phyloP scores from a whole-genome alignment of 2,113 vertebrate species.

The Aphyosemion australe region DNA sequence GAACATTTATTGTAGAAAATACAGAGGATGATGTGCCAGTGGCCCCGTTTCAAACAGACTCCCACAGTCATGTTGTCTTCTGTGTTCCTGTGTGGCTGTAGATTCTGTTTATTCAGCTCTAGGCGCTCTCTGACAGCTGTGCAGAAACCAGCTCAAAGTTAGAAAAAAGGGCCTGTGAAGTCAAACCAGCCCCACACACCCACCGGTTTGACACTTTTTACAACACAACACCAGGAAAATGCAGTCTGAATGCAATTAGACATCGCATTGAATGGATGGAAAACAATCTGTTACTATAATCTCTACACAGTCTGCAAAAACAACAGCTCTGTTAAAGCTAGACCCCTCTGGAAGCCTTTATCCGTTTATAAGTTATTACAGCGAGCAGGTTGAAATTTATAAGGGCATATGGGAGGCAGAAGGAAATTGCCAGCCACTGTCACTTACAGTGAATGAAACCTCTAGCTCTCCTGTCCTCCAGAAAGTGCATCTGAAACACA shows the following conservation, averaged over 20 bases:
- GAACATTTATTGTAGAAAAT: constrained; percentile 9
- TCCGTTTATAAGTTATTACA: constrained; percentile 60
- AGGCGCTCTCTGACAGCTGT: constrained; percentile 61
- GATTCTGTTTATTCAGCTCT: constrained; percentile 61
- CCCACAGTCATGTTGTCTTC: constrained; percentile 53
- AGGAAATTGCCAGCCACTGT: constrained; percentile 55
- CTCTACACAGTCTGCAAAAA: constrained; percentile 32
- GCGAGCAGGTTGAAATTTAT: constrained; percentile 52
- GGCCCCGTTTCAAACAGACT: constrained; percentile 47
- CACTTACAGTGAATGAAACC: constrained; percentile 66
- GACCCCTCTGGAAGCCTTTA: constrained; percentile 19
- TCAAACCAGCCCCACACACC: constrained; percentile 19
- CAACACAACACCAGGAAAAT: constrained; percentile 13
- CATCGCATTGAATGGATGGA: constrained; percentile 30
- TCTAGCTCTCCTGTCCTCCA: constrained; percentile 49
- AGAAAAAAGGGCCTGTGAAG: constrained; percentile 38
- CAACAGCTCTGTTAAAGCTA: constrained; percentile 7
- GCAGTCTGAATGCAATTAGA: constrained; percentile 39
- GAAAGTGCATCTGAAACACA: constrained; percentile 74
- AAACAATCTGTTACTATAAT: constrained; percentile 51
- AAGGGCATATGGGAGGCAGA: constrained; percentile 47
- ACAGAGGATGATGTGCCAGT: constrained; percentile 25
- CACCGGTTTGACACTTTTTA: constrained; percentile 31
- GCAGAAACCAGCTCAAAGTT: constrained; percentile 52
- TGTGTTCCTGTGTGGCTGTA: constrained; percentile 35